Evolutionary conservation across 2,113 vertebrate species (phyloP).

Genomic region (Ceyx cyanopectus): DNA sequence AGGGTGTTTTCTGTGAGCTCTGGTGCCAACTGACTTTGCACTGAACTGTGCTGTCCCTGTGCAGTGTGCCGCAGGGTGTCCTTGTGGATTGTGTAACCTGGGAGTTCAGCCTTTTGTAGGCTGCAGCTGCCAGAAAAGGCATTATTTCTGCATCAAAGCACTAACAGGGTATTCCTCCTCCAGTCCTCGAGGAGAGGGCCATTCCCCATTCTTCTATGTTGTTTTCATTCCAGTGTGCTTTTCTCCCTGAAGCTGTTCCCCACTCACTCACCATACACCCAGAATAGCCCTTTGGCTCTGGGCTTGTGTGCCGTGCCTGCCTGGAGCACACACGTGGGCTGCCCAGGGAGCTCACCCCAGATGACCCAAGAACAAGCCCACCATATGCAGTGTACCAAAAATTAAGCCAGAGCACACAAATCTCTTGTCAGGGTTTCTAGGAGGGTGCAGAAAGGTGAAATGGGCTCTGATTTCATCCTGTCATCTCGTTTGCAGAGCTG

Average conservation of each 20-base stretch:
- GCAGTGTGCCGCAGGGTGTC: neutral
- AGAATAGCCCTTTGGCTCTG: neutral
- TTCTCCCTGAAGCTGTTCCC: neutral
- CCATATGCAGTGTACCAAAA: fast-evolving
- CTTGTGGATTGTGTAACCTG: neutral
- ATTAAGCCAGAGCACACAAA: neutral
- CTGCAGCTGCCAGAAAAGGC: slow-evolving; percentile 25
- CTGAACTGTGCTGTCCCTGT: neutral
- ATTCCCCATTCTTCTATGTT: neutral
- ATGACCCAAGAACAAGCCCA: neutral
- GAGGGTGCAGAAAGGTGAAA: neutral
- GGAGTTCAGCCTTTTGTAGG: neutral
- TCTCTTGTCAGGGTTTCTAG: neutral
- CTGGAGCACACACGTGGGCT: neutral
- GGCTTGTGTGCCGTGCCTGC: fast-evolving
- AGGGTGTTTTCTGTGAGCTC: neutral
- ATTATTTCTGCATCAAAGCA: slow-evolving; percentile 40
- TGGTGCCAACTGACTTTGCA: slow-evolving; percentile 3
- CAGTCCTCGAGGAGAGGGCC: neutral
- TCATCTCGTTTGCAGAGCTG: neutral
- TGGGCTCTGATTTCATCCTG: neutral
- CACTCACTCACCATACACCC: neutral
- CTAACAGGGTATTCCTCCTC: slow-evolving; percentile 17
- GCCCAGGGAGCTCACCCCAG: slow-evolving; percentile 12
- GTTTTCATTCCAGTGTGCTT: neutral